phyloP scores from a whole-genome alignment of 2,113 vertebrate species.

The Cyprinodon variegatus region DNA sequence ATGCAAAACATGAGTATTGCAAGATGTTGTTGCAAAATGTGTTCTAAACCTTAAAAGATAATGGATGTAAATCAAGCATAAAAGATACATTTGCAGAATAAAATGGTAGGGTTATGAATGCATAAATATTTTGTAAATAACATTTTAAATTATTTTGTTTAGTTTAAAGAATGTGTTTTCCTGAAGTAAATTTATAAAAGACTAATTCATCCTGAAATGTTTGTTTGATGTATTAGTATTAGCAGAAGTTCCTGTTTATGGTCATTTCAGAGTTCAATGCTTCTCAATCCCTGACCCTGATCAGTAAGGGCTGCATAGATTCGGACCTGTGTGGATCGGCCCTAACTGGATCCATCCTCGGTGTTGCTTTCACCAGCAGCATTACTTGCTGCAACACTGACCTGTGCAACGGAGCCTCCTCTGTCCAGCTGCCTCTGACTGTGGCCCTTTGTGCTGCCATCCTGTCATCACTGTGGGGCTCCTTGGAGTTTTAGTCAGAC shows the following conservation, averaged over 20 bases:
- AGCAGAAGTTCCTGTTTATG: neutral
- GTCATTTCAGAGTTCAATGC: conserved; percentile 52
- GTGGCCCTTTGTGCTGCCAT: conserved; percentile 32
- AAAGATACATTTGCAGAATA: too few species aligned
- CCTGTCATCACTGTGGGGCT: conserved; percentile 40
- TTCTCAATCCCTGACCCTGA: neutral
- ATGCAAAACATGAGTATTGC: too few species aligned
- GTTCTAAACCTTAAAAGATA: too few species aligned
- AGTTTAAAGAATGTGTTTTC: too few species aligned
- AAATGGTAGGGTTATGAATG: too few species aligned
- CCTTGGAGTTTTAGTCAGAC: conserved; percentile 14
- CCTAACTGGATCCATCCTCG: conserved; percentile 8
- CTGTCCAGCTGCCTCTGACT: conserved; percentile 42
- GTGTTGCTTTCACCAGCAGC: conserved; percentile 16
- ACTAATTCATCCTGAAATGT: too few species aligned
- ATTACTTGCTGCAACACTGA: conserved; percentile 50
- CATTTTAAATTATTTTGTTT: too few species aligned
- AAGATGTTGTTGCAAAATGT: too few species aligned
- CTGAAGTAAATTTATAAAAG: too few species aligned
- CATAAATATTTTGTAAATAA: too few species aligned
- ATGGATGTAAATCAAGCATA: too few species aligned
- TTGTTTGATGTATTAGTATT: too few species aligned
- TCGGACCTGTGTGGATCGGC: conserved; percentile 41
- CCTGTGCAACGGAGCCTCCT: conserved; percentile 54
- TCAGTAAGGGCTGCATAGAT: conserved; percentile 55